Conservation (phyloP, 2,888 invertebrate genomes). For the Parnassius mnemosyne region DNA sequence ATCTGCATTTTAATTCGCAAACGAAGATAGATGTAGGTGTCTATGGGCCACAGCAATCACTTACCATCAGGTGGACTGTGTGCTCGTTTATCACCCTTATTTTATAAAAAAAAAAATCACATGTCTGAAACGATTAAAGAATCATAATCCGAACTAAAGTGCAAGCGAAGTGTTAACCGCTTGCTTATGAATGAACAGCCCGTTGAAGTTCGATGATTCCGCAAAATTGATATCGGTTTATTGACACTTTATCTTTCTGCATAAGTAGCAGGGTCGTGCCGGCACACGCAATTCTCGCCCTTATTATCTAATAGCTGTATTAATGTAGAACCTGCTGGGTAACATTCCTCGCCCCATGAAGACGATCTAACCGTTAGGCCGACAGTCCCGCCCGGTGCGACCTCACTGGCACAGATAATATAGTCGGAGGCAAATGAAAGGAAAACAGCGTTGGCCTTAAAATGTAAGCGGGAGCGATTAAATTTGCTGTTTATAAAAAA, state of each 20-base stretch:
- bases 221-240: conserved; percentile 1
- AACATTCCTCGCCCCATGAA: conserved; percentile 41
- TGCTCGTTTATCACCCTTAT: too few relatives aligned
- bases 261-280: not conserved
- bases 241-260: not conserved
- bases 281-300: conserved; percentile 28
- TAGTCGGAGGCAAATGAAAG: conserved; percentile 55
- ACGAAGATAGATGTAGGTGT: too few relatives aligned
- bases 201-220: conserved; percentile 2
- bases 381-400: conserved; percentile 30
- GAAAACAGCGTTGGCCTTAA: conserved; percentile 46
- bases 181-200: conserved; percentile 9
- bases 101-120: too few relatives aligned
- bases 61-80: too few relatives aligned
- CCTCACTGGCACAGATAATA: conserved; percentile 41
- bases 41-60: too few relatives aligned
- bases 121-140: too few relatives aligned
- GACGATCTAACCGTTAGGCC: conserved; percentile 34
- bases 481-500: too few relatives aligned
- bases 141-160: conserved; percentile 8
- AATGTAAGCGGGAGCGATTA: conserved; percentile 31
- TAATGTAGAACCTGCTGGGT: conserved; percentile 33
- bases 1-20: too few relatives aligned
- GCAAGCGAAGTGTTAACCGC: conserved; percentile 7
- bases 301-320: conserved; percentile 31